phyloP scores from a whole-genome alignment of 2,888 invertebrate species.

The Galerucella calmariensis region DNA sequence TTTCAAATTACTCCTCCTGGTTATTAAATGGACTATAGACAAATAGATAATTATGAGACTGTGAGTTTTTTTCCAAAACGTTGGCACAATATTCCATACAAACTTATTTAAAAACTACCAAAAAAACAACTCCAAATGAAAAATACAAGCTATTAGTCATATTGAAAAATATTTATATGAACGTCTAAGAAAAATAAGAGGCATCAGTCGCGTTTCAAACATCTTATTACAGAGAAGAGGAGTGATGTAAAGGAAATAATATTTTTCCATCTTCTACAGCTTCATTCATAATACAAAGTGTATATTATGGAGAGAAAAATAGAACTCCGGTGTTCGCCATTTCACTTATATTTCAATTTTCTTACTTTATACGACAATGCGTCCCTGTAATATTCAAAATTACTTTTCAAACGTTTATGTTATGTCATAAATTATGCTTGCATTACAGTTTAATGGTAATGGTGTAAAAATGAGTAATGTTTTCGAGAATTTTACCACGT shows the following conservation, averaged over 20 bases:
- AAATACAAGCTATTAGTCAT: constrained; percentile 40
- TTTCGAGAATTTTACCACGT: constrained; percentile 30
- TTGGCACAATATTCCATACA: neutral
- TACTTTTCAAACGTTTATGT: constrained; percentile 52
- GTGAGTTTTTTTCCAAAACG: too few species aligned
- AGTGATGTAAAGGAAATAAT: constrained; percentile 63
- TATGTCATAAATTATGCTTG: constrained; percentile 40
- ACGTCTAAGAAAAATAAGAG: constrained; percentile 45
- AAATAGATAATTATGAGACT: too few species aligned
- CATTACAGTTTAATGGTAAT: constrained; percentile 39
- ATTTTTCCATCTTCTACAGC: constrained; percentile 62
- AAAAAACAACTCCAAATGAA: constrained; percentile 4
- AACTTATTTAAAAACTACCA: neutral
- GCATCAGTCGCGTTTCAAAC: constrained; percentile 54
- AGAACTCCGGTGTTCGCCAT: constrained; percentile 53
- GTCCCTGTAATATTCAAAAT: constrained; percentile 55
- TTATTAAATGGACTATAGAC: too few species aligned
- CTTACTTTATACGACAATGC: constrained; percentile 58
- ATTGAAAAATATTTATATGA: constrained; percentile 46
- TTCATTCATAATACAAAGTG: constrained; percentile 63
- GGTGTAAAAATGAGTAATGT: constrained; percentile 38
- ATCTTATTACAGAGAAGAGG: constrained; percentile 58
- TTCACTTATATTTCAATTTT: constrained; percentile 63
- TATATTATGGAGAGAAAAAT: constrained; percentile 60
- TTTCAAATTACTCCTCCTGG: too few species aligned